A percentile compares a stretch with the other conserved stretches of the same genome.
Conservation (phyloP, 2,113 vertebrate genomes). For the Corynorhinus townsendii region DNA sequence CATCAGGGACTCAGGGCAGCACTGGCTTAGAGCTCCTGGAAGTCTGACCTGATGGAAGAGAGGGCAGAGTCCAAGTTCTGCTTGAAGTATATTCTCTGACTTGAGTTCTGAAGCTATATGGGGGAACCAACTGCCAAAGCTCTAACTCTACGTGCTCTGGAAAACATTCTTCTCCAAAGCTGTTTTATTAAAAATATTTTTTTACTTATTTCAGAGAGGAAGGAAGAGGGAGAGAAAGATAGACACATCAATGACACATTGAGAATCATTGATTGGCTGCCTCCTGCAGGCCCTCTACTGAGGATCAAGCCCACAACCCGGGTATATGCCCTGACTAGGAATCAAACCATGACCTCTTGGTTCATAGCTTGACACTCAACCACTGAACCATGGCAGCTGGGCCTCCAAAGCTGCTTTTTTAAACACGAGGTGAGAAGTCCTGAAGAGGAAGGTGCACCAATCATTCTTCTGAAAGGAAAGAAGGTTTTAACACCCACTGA, state of each 20-base stretch:
- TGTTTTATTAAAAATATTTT: neutral
- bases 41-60: neutral
- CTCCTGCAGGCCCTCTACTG: too few species aligned
- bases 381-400: too few species aligned
- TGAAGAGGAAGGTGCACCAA: neutral
- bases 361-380: too few species aligned
- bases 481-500: neutral
- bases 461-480: neutral
- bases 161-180: neutral
- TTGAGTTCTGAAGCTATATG: neutral
- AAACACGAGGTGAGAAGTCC: neutral
- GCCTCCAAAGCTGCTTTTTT: neutral
- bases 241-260: too few species aligned
- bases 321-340: too few species aligned
- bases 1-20: neutral
- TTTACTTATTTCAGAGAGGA: too few species aligned
- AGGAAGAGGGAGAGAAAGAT: too few species aligned
- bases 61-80: neutral
- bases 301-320: too few species aligned
- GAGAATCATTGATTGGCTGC: too few species aligned
- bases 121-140: neutral
- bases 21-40: neutral
- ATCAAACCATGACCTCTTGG: too few species aligned
- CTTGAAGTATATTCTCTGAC: neutral
- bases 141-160: neutral